Base-by-base conservation (phyloP, 2,888 invertebrate species). In the Megalurothrips usitatus region DNA sequence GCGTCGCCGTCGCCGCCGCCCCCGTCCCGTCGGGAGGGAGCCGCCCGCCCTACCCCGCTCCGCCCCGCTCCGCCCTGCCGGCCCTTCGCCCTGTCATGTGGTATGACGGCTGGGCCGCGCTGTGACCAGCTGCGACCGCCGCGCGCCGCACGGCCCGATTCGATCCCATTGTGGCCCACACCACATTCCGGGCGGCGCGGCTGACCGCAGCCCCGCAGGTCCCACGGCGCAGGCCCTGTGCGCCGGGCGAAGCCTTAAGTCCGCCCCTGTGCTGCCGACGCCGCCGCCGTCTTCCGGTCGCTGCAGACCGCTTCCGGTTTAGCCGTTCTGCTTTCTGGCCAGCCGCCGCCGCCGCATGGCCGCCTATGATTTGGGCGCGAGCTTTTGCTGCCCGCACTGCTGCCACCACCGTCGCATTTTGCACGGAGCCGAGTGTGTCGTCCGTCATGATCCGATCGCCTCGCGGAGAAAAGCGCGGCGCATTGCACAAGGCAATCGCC, bases 321-420 rank as follows among this genome's bases (percentile, higher is more conserved):
- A 75, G 23, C 26, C 68, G 68, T 75, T 75, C 68, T 75, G 68
- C 68, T 75, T 75, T 75, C 68, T 75, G 68, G 26, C 68, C 68
- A 11, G 68, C 68, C 26, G 23, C 68, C 68, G n/a, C 68, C 23
- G 68, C 68, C 11, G 23, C 68, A 23, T n/a, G 3, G 4, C 52
- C 52, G 52, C n/a, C n/a, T n/a, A n/a, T 52, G 12, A 52, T 58
- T 58, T 58, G 14, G 58, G 34, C 34, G 34, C 34, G 58, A 43
- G 34, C 34, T 43, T 17, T 0, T 17, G 6, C 11, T 11, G 58
- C 58, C 58, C 58, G 19, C 14, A 12, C 19, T 1, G 58, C 3
- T 17, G 34, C 34, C 34, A 43, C 34, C 34, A 17, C 52, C 52
- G 52, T 52, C 52, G 34, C 34, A 43, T 43, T 43, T 43, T 43